phyloP scores from a whole-genome alignment of 2,888 invertebrate species.

The Aphrophora alni region DNA sequence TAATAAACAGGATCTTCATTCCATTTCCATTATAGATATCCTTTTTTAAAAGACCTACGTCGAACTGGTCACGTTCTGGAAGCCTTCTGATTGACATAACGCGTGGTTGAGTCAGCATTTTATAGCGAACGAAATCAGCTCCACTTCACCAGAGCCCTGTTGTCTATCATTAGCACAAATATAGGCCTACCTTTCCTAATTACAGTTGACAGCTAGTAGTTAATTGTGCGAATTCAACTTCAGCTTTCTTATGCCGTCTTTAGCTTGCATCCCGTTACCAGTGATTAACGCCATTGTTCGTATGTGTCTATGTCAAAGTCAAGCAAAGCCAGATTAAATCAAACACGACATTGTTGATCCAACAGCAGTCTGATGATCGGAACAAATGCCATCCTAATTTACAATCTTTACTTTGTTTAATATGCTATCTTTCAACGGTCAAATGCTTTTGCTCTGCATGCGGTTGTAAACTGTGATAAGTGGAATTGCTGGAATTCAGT shows the following conservation, averaged over 20 bases:
- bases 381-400: not conserved
- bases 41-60: not conserved
- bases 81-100: not conserved
- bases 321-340: not conserved
- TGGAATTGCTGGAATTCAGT: too few species aligned
- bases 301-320: not conserved
- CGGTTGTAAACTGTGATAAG: too few species aligned
- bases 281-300: not conserved
- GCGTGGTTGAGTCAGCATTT: slow-evolving; percentile 3
- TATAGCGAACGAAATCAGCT: not conserved
- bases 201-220: not conserved
- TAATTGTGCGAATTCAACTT: not conserved
- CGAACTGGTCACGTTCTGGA: not conserved
- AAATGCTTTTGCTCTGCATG: too few species aligned
- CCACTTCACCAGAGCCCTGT: not conserved
- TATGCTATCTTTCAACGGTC: too few species aligned
- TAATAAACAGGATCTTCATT: not conserved
- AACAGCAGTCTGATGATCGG: not conserved
- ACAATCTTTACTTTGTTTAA: not conserved
- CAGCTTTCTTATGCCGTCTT: not conserved
- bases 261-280: not conserved
- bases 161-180: not conserved
- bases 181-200: not conserved
- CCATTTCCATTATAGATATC: not conserved
- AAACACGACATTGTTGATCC: not conserved